These are phyloP conservation scores for Seriola dumerili DNA, from an alignment of 2,113 vertebrate species.

Conservation along the genomic window DNA sequence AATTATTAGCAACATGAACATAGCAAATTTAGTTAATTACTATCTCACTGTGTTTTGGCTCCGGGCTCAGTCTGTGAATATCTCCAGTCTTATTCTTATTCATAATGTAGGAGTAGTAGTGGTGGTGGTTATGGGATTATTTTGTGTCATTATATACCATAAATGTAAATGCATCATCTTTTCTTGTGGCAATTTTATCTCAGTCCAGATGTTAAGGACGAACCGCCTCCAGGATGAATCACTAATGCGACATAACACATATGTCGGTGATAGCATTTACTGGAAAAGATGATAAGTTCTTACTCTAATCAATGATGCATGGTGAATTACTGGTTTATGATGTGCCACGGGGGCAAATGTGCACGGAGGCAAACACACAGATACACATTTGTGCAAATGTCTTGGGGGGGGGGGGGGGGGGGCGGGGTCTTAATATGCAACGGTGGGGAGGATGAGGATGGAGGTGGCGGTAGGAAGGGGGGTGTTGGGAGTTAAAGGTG, in stretches of 20 bases:
- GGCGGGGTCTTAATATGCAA: conserved; percentile 41
- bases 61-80: neutral
- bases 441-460: neutral
- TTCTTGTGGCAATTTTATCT: conserved; percentile 1
- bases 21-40: neutral
- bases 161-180: neutral
- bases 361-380: neutral
- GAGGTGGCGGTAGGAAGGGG: neutral
- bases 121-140: neutral
- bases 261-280: neutral
- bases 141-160: neutral
- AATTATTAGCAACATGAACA: too few species aligned
- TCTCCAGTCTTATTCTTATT: neutral
- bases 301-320: neutral
- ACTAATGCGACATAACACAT: neutral
- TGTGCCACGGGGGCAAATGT: neutral
- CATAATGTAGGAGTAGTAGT: neutral
- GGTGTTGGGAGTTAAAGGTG: conserved; percentile 45
- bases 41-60: neutral
- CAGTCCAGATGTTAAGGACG: conserved; percentile 2
- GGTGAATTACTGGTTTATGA: neutral
- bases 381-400: neutral
- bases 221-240: conserved; percentile 8
- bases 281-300: conserved; percentile 4
- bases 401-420: conserved; percentile 24